Base-by-base conservation (phyloP, 2,888 invertebrate genomes). In the Eucriotettix oculatus region DNA sequence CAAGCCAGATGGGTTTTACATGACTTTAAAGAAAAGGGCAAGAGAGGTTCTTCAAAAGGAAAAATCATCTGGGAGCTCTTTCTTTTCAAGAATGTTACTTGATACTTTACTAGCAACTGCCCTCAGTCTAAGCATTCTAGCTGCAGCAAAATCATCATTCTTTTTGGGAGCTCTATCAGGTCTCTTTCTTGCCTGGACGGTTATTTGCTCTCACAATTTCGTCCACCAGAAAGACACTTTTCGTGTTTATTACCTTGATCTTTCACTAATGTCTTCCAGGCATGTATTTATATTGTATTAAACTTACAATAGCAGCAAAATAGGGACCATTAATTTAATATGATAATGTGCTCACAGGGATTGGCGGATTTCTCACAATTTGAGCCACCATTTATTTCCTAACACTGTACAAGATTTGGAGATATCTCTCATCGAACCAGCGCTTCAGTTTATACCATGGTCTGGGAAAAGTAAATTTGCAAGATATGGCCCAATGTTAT, bases 311-410 rank as follows among this genome's bases (percentile, higher is more conserved):
- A 29, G 7, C 29, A 29, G 29, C 2, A 29, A 29, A 29, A 29
- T 29, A 7, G 2, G 29, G 29, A 29, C 29, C 29, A 29, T 29
- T n/a, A n/a, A 29, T 29, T 29, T 29, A 29, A 29, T 29, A 5
- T 29, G 7, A 29, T 29, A 29, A 29, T 29, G 2, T 7, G 7
- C 56, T 64, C 61, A 60, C 69, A 79, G 81, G 66, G 82, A 86
- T 64, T 90, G 87, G 80, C 78, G 89, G 62, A 79, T 90, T 52
- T 83, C 83, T 0, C 90, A 90, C 68, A 83, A 77, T 0, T 70
- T 90, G 54, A 88, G 88, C 44, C 90, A 90, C 71, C 90, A 91
- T 69, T 74, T 85, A 11, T 88, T 82, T 68, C 81, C 90, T 0
- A 90, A 91, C 69, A 86, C 89, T 0, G 72, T 84, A 7, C 79